These are phyloP conservation scores for Poecilus cupreus DNA, from an alignment of 2,888 invertebrate species.

Conservation along the genomic window DNA sequence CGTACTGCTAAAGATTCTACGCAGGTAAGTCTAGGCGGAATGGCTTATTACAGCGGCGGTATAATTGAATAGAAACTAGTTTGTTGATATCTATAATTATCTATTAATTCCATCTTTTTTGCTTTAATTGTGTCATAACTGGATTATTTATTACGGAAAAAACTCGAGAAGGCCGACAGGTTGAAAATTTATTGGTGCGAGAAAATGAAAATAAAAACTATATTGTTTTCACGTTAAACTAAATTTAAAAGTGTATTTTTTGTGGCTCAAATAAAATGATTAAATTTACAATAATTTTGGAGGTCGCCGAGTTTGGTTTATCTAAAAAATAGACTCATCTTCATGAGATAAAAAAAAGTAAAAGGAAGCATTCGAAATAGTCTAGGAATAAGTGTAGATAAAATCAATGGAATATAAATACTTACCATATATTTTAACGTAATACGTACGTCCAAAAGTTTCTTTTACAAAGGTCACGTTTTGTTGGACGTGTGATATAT, in stretches of 20 bases:
- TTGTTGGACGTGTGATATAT: conserved; percentile 25
- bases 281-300: conserved; percentile 3
- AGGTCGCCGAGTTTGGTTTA: conserved; percentile 2
- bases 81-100: conserved; percentile 55
- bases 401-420: conserved; percentile 21
- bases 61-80: conserved; percentile 55
- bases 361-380: neutral
- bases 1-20: neutral
- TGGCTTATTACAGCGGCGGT: conserved; percentile 40
- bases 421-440: conserved; percentile 3
- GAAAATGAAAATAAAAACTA: neutral
- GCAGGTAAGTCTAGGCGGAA: conserved; percentile 27
- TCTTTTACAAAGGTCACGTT: conserved; percentile 2
- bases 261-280: neutral
- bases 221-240: neutral
- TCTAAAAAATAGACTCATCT: conserved; percentile 13
- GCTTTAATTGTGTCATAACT: conserved; percentile 57
- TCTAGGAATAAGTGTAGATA: neutral
- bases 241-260: neutral
- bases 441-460: neutral
- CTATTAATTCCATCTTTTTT: conserved; percentile 53
- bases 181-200: conserved; percentile 37
- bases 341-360: conserved; percentile 30
- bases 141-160: conserved; percentile 48
- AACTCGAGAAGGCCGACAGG: conserved; percentile 49